Evolutionary conservation across 2,797 vertebrate genomes (phyloP).

Genomic region (Natrix natrix): DNA sequence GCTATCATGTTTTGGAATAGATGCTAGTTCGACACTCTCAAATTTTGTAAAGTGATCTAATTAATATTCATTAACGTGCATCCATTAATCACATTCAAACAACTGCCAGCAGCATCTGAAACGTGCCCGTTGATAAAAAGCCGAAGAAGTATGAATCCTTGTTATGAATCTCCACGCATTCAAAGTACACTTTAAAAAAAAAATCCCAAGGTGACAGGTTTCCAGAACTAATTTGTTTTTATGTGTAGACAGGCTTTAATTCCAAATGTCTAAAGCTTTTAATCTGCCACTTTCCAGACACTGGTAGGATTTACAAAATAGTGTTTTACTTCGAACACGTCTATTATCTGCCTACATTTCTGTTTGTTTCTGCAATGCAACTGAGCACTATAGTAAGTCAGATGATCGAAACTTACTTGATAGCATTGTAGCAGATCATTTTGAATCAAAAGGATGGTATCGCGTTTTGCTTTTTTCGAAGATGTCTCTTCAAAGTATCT

Average conservation of each 20-base stretch:
- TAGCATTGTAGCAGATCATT: neutral
- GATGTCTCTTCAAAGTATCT: neutral
- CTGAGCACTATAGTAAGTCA: neutral
- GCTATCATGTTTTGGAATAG: conserved; percentile 1
- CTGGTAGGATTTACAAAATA: neutral
- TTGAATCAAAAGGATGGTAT: neutral
- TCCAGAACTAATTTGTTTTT: conserved; percentile 30
- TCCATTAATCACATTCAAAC: conserved; percentile 41
- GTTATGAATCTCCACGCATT: conserved; percentile 5
- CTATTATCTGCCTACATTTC: neutral
- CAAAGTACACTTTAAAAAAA: conserved; percentile 13
- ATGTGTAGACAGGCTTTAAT: conserved; percentile 26
- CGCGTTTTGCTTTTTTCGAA: neutral
- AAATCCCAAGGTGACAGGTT: conserved; percentile 27
- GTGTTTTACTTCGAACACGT: neutral
- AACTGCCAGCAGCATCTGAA: conserved; percentile 16
- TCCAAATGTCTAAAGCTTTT: neutral
- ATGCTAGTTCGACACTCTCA: neutral
- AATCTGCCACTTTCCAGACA: conserved; percentile 16
- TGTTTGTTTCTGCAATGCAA: neutral
- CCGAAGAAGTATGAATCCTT: conserved; percentile 13
- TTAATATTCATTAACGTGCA: conserved; percentile 41
- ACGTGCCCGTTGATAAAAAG: conserved; percentile 26
- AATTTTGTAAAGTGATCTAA: conserved; percentile 35
- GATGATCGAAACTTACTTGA: neutral